phyloP scores from a whole-genome alignment of 2,797 vertebrate species.

The Helarctos malayanus region DNA sequence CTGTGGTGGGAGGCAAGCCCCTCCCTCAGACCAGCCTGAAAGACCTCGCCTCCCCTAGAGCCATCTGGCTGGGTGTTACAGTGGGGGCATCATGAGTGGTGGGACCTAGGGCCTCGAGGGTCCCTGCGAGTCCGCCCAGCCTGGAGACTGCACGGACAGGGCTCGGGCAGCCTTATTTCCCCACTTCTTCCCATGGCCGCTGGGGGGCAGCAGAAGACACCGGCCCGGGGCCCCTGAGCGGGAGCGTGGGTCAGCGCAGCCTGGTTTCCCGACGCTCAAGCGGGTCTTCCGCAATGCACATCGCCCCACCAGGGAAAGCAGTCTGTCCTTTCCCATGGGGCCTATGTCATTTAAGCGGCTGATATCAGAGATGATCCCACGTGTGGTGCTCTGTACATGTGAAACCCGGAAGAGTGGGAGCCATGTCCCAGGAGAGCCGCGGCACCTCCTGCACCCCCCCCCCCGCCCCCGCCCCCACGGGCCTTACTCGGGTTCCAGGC shows the following conservation, averaged over 20 bases:
- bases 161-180: not conserved
- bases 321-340: not conserved
- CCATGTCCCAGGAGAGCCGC: not conserved
- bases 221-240: rapidly evolving
- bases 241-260: rapidly evolving
- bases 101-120: not conserved
- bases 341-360: not conserved
- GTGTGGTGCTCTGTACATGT: not conserved
- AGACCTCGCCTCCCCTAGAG: not conserved
- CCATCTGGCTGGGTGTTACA: not conserved
- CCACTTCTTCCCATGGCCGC: not conserved
- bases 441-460: no score
- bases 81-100: not conserved
- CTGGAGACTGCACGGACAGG: rapidly evolving
- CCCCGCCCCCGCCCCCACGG: no score
- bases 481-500: not conserved
- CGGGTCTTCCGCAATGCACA: not conserved
- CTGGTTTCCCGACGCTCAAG: not conserved
- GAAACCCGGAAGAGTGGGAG: not conserved
- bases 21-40: not conserved
- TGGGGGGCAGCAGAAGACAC: slow-evolving; percentile 73
- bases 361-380: not conserved
- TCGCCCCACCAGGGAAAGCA: not conserved
- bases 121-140: not conserved
- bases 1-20: not conserved